Conservation (phyloP, 2,797 vertebrate species). For the Dromococcyx pavoninus region DNA sequence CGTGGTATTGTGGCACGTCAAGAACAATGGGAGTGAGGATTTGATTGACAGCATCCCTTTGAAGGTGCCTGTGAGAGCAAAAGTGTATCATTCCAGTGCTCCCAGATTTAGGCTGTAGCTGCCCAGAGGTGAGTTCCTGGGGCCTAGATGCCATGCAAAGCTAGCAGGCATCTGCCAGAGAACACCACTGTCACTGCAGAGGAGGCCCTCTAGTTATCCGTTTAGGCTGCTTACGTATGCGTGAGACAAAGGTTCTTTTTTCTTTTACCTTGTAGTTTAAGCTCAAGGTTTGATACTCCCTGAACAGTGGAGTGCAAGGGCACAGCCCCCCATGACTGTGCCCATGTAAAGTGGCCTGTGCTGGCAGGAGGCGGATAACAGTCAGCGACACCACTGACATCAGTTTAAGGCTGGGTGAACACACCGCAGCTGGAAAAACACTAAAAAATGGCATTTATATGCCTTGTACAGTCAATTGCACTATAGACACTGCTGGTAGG, state of each 20-base stretch:
- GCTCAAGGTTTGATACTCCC: neutral
- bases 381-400: conserved; percentile 22
- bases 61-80: neutral
- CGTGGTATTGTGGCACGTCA: neutral
- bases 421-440: conserved; percentile 6
- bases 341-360: neutral
- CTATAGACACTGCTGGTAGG: neutral
- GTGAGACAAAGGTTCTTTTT: neutral
- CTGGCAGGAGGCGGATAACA: neutral
- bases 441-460: neutral
- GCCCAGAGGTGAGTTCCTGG: neutral
- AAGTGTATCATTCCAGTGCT: neutral
- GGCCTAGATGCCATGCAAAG: neutral
- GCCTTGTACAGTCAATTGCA: neutral
- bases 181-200: neutral
- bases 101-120: neutral
- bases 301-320: neutral
- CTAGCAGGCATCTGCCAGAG: neutral
- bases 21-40: neutral
- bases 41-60: neutral
- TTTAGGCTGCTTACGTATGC: neutral
- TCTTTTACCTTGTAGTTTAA: neutral
- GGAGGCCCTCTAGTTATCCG: neutral
- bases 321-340: accelerated
- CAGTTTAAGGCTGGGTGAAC: neutral